phyloP scores from a whole-genome alignment of 1,140 invertebrate genomes.

The Drosophila ficusphila region DNA sequence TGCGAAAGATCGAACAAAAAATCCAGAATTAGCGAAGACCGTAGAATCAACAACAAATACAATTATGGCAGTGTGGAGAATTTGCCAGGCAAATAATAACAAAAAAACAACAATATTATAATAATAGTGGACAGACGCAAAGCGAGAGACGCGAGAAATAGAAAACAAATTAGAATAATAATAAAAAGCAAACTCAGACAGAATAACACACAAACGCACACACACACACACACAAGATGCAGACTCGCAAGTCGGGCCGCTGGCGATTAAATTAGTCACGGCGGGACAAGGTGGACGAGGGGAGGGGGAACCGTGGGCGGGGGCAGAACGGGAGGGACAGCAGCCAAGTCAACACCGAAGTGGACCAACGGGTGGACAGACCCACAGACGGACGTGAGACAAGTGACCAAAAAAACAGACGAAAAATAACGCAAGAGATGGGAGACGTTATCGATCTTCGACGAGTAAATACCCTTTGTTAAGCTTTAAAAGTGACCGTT shows the following conservation, averaged over 20 bases:
- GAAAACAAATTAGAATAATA: conserved; percentile 77
- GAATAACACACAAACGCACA: too few relatives aligned
- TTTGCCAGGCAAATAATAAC: conserved; percentile 72
- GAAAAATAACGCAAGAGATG: conserved; percentile 10
- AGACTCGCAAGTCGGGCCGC: conserved; percentile 31
- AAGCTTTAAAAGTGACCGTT: too few relatives aligned
- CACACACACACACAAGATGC: conserved; percentile 16
- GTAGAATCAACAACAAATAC: conserved; percentile 37
- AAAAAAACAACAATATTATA: conserved; percentile 43
- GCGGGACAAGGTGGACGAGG: conserved; percentile 4
- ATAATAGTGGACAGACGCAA: conserved; percentile 27
- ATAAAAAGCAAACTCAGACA: conserved; percentile 69
- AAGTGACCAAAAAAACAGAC: conserved; percentile 29
- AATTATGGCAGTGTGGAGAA: conserved; percentile 61
- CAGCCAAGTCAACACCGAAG: conserved; percentile 56
- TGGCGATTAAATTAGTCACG: conserved; percentile 76
- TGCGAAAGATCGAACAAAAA: conserved; percentile 47
- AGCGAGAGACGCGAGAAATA: conserved; percentile 26
- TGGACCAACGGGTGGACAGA: conserved; percentile 69
- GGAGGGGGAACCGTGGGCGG: neutral
- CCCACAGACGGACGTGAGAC: conserved; percentile 43
- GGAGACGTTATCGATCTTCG: neutral
- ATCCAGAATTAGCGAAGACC: conserved; percentile 50
- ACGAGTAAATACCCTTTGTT: neutral
- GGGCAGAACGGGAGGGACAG: conserved; percentile 5